phyloP scores from a whole-genome alignment of 2,113 vertebrate genomes.

The Excalfactoria chinensis region DNA sequence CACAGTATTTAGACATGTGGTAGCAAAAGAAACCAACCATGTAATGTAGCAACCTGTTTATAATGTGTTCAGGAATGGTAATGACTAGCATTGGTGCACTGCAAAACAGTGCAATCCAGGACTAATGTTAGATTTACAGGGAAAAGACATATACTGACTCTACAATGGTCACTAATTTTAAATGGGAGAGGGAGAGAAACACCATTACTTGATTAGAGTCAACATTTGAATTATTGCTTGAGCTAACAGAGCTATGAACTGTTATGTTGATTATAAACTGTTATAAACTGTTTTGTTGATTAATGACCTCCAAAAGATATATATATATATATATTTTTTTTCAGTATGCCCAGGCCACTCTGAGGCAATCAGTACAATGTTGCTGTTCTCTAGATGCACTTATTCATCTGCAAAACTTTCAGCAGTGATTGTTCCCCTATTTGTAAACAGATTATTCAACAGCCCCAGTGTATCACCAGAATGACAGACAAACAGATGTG shows the following conservation, averaged over 20 bases:
- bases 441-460: constrained; percentile 67
- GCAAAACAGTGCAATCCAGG: neutral
- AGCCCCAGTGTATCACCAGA: neutral
- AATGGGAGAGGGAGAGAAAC: neutral
- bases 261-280: too few species aligned
- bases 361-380: neutral
- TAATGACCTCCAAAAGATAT: neutral
- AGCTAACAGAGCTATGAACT: neutral
- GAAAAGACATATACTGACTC: neutral
- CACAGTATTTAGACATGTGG: neutral
- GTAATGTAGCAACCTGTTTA: neutral
- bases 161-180: neutral
- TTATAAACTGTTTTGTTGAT: neutral
- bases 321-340: too few species aligned
- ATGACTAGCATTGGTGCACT: neutral
- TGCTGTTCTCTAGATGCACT: constrained; percentile 44
- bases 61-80: neutral
- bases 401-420: constrained; percentile 58
- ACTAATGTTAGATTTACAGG: neutral
- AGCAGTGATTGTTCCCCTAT: constrained; percentile 46
- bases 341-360: neutral
- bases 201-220: neutral
- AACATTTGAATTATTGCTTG: neutral
- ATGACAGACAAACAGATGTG: constrained; percentile 54
- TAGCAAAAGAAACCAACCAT: neutral